Percentiles rank a stretch among this genome's conserved stretches.
Conservation (phyloP, 2,113 vertebrate genomes). For the Platichthys stellatus region DNA sequence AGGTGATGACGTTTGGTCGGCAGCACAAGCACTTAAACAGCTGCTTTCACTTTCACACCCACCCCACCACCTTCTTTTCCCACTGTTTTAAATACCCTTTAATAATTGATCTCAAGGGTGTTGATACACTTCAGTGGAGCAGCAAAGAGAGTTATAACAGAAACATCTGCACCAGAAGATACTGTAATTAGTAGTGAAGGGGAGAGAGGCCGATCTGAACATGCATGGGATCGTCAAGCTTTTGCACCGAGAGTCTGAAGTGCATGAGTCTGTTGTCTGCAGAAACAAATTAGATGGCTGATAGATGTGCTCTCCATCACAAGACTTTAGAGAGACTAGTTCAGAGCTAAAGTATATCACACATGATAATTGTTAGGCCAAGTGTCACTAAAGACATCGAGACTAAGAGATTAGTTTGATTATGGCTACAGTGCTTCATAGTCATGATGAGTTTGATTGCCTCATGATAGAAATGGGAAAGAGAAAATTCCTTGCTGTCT, state of each 20-base stretch:
- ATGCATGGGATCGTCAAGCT: conserved; percentile 39
- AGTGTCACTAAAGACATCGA: conserved; percentile 72
- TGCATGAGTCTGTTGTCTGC: conserved; percentile 29
- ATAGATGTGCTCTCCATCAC: conserved; percentile 25
- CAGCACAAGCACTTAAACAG: conserved; percentile 49
- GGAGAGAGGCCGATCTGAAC: conserved; percentile 53
- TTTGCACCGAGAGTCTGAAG: conserved; percentile 11
- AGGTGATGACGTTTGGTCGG: conserved; percentile 60
- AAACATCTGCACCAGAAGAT: conserved; percentile 67
- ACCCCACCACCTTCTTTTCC: conserved; percentile 32
- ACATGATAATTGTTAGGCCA: conserved; percentile 71
- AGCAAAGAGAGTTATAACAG: conserved; percentile 65
- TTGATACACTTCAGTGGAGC: conserved; percentile 64
- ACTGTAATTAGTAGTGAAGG: conserved; percentile 63
- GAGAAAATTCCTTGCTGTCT: conserved; percentile 14
- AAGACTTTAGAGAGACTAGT: conserved; percentile 37
- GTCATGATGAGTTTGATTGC: conserved; percentile 39
- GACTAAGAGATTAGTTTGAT: conserved; percentile 48
- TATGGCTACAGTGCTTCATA: conserved; percentile 17
- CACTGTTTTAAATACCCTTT: conserved; percentile 74
- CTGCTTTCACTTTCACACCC: conserved; percentile 54
- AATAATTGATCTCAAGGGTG: conserved; percentile 78
- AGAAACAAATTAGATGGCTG: conserved; percentile 40
- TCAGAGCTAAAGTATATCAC: conserved; percentile 57
- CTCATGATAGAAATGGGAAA: conserved; percentile 6